Evolutionary conservation across 2,113 vertebrate species (phyloP), one percentile per base, ranked within the genome.

Genomic region (Entosphenus tridentatus): DNA sequence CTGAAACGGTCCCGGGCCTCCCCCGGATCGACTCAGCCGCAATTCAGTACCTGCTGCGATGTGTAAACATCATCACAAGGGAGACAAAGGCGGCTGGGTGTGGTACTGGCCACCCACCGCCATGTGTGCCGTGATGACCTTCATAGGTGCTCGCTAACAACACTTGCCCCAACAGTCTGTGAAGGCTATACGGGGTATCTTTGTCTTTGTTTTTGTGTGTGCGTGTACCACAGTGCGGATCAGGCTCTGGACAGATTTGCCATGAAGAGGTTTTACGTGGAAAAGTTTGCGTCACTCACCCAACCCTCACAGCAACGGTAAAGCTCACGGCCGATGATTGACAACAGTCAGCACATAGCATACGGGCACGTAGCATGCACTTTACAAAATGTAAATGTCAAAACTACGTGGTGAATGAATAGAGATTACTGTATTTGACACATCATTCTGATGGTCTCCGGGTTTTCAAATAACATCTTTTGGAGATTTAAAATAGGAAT

Each of bases 181-280:
- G 21, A 16, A n/a, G 62, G 62, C 21, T n/a, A 65, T 65, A 8
- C 8, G 21, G 13, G 58, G 16, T 2, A 62, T 14, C 10, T 18
- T 65, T 65, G 8, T 65, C 8, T 13, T 65, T 65, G 8, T 65
- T 65, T 18, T 65, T 9, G 14, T 18, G 21, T 65, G 62, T 18
- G n/a, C 62, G 9, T 65, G 9, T 8, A 9, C 62, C 10, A 70
- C 80, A 97, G 92, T 72, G 92, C 92, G 70, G 89, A 96, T 79
- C 91, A 97, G 78, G 92, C 92, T 57, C 79, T 97, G 57, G 89
- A 96, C 77, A 87, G 91, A 73, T 97, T 96, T 68, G 92, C 92
- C 21, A 96, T 97, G 92, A 93, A 90, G 82, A 95, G 92, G 75
- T 97, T 88, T 79, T 91, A 89, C 14, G 91, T 96, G 73, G 92